Evolutionary conservation across 2,888 invertebrate genomes (phyloP).

Genomic region (Fragum sueziense): DNA sequence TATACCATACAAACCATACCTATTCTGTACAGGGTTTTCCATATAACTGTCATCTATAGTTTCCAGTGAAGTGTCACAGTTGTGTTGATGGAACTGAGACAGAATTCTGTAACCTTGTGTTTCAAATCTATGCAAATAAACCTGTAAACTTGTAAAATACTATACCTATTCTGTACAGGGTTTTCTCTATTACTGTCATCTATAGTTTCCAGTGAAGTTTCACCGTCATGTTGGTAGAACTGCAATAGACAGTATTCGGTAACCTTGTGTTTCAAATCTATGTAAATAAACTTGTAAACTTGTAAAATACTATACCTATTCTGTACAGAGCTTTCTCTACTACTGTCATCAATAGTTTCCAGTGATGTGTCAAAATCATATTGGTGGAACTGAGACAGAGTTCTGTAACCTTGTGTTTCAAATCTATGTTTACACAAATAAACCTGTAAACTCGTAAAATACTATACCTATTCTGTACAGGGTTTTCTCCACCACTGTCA

Average conservation of each 20-base stretch:
- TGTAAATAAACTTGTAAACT: too few relatives aligned
- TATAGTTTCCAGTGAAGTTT: background rate
- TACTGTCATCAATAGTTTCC: background rate
- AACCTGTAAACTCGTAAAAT: too few relatives aligned
- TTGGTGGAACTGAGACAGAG: constrained; percentile 48
- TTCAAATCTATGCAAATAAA: too few relatives aligned
- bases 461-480: background rate
- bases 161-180: background rate
- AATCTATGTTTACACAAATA: too few relatives aligned
- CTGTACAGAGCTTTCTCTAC: background rate
- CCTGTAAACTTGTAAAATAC: too few relatives aligned
- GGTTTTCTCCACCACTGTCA: background rate
- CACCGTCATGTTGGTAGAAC: constrained; percentile 17
- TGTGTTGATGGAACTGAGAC: constrained; percentile 41
- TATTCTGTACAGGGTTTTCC: background rate
- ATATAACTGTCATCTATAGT: background rate
- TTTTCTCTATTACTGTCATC: background rate
- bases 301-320: background rate
- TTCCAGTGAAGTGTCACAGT: background rate
- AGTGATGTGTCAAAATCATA: background rate
- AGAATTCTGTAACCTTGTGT: constrained; percentile 51
- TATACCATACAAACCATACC: too few relatives aligned
- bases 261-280: constrained; percentile 58
- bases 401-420: constrained; percentile 52
- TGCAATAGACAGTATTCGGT: constrained; percentile 50